Evolutionary conservation across 2,888 invertebrate genomes (phyloP), one percentile per base, ranked within the genome.

Genomic region (Agrotis exclamationis): DNA sequence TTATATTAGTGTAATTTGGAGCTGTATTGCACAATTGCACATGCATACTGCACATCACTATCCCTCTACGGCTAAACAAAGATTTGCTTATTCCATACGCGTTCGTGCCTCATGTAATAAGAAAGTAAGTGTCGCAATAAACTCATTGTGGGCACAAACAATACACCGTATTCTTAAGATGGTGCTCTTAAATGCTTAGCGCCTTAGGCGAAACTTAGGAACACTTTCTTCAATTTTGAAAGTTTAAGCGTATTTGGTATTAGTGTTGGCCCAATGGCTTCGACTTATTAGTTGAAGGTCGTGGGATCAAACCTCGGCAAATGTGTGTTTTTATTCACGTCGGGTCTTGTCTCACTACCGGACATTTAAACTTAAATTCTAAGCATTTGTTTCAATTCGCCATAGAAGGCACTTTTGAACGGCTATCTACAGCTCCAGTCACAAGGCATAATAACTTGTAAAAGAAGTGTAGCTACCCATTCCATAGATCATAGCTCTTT

Each of bases 131-230:
- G 79, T 79, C 65, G 65, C 86, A 84, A 84, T 76, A 65, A 64
- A 76, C 75, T 79, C 79, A 86, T 88, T 88, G 89, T 88, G 74
- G 70, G 33, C 76, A 75, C 75, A 88, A 83, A 90, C 90, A 90
- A 90, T 90, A 79, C 80, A 74, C 85, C 68, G 82, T 90, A 90
- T 88, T 77, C 86, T 87, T 71, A 82, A 86, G 76, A 89, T 83
- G 88, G 87, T 67, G 70, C 28, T 75, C 72, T 69, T 79, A 80
- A 81, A 67, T 63, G 67, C 56, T 72, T 72, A 67, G 28, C 71
- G 84, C 85, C 84, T 81, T 62, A 76, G 84, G 85, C 81, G 62
- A 59, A 59, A 51, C 58, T 47, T 50, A 50, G 57, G 68, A 83
- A 59, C 71, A 79, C 85, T 85, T 85, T 85, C 85, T 83, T 85